These are phyloP conservation scores for Meganola albula DNA, from an alignment of 2,888 invertebrate genomes.

Conservation along the genomic window DNA sequence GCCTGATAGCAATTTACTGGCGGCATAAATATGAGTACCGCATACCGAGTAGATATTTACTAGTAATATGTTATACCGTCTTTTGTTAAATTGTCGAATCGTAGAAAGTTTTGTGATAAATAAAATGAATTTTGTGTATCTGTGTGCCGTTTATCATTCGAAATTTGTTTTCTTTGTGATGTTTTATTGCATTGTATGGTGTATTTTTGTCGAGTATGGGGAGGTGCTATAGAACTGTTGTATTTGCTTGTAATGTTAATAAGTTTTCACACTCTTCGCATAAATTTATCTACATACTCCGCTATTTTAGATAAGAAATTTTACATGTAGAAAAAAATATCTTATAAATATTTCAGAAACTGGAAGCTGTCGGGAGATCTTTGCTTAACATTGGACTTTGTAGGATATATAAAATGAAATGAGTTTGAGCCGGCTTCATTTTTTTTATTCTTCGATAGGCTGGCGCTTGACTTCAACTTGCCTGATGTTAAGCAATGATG, in stretches of 20 bases:
- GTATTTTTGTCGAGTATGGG: constrained; percentile 13
- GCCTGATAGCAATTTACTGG: constrained; percentile 58
- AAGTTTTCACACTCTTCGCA: too few relatives aligned
- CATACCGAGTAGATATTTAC: constrained; percentile 47
- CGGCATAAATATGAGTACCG: constrained; percentile 60
- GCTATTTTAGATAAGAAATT: too few relatives aligned
- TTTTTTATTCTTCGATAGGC: too few relatives aligned
- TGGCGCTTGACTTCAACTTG: too few relatives aligned
- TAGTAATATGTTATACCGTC: constrained; percentile 37
- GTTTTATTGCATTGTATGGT: constrained; percentile 25
- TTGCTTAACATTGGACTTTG: too few relatives aligned
- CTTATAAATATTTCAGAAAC: too few relatives aligned
- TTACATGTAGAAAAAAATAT: too few relatives aligned
- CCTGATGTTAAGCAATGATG: too few relatives aligned
- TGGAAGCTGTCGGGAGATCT: too few relatives aligned
- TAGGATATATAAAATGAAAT: too few relatives aligned
- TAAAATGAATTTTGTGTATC: constrained; percentile 25
- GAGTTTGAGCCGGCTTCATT: too few relatives aligned
- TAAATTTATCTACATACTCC: too few relatives aligned
- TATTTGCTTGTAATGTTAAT: constrained; percentile 22
- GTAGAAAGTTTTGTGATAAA: constrained; percentile 34
- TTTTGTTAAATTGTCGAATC: constrained; percentile 32
- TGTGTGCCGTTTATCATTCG: constrained; percentile 22
- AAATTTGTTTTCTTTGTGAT: constrained; percentile 28
- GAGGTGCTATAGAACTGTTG: constrained; percentile 9